Evolutionary conservation across 2,888 invertebrate species (phyloP), one percentile per base, ranked within the genome.

Genomic region (Odontothrips loti): DNA sequence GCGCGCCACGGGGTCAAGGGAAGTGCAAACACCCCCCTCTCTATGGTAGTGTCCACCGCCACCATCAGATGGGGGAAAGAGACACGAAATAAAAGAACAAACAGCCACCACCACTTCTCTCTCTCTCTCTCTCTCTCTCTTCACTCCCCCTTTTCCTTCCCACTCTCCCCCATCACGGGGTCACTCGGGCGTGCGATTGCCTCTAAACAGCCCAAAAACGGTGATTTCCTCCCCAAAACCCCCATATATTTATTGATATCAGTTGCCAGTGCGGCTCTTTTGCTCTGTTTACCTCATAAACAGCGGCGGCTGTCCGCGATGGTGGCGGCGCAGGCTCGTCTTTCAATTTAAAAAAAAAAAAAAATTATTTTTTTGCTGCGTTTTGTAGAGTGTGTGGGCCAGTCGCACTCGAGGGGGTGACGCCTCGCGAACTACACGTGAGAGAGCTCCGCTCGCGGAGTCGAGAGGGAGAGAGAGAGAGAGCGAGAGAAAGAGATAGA

Each of bases 171-270:
- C 68, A 75, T 27, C 10, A 75, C 68, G 68, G 12, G 12, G 68
- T 75, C 68, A 75, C 23, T 75, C 68, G 68, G 27, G 23, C 27
- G 68, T 75, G 68, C 68, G 27, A 75, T 75, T 75, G 68, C 68
- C 68, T 75, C 68, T 75, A 75, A 75, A 75, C 68, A 75, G 68
- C 68, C 68, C 23, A 43, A 75, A 75, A 75, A 75, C 68, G 68
- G 68, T 27, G 68, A 75, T 75, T 75, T 75, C 68, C 68, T 75
- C 68, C 68, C 27, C 68, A 75, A 75, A 75, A 75, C 68, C 68
- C 68, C 68, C 27, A 75, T 75, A 27, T 75, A 75, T 75, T 75
- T 75, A 75, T 75, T 75, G 68, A 75, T 75, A 75, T 75, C 68
- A 58, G 58, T 27, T 27, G 68, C 23, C 68, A 17, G 51, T 17